Base-by-base conservation (phyloP, 1,140 invertebrate species). In the Sycobia sp. region DNA sequence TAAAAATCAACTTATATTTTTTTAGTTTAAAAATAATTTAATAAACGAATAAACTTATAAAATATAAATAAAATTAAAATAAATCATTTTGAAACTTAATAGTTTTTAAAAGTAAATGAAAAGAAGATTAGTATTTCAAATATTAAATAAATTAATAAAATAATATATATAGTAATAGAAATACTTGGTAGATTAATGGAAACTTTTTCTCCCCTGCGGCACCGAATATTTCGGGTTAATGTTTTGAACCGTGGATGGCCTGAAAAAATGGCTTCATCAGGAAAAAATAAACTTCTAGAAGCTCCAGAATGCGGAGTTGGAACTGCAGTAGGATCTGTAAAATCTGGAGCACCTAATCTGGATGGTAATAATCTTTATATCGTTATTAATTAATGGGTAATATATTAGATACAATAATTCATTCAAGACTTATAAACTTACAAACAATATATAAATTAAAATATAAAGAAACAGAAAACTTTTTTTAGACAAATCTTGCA, bases 221-320 rank as follows among this genome's bases (percentile, higher is more conserved):
- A 78, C 56, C 96, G 85, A 62, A 99, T 98, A 79, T 99, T 99
- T 67, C 90, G 83, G 0, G 97, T 95, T 41, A 99, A 84, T 8
- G 95, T 99, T 77, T 91, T 93, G 77, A 98, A 99, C 66, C 97
- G 85, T 23, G 97, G 97, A 88, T 99, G 97, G 27, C 93, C 94
- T 20, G 86, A 86, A 82, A 88, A 97, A 70, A 99, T 97, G 11
- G 88, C 95, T 73, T 96, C 91, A 80, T 99, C 95, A 0, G 98
- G 96, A 75, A 96, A 97, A 83, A 96, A 99, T 8, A 96, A 82
- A 2, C 96, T 98, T 59, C 84, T 85, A 0, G 95, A 93, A 3
- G 90, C 89, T 61, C 91, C 90, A 60, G 85, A 83, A 13, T 87
- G 82, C 0, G 95, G 91, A 29, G 87, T 89, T 1, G 92, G 88